A percentile compares a stretch with the other conserved stretches of the same genome.
Evolutionary conservation across 2,888 invertebrate species (phyloP).

Genomic region (Lepeophtheirus nordmannii): DNA sequence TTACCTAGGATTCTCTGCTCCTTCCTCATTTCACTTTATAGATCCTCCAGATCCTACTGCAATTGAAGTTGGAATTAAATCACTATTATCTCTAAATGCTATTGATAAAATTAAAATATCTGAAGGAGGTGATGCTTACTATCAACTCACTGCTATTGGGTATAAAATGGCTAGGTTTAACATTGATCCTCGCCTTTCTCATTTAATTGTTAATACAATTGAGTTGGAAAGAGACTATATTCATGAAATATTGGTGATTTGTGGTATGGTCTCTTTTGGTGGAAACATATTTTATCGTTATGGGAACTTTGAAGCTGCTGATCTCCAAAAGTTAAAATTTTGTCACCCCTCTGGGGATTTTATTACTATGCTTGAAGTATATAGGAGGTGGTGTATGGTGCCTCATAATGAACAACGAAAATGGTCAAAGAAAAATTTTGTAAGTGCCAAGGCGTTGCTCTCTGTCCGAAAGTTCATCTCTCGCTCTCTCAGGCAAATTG

Average conservation of each 20-base stretch:
- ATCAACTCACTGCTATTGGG: neutral
- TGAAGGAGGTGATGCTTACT: neutral
- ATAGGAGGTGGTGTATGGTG: neutral
- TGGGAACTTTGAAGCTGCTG: neutral
- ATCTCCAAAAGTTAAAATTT: neutral
- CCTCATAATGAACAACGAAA: neutral
- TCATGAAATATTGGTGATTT: neutral
- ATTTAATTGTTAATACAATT: neutral
- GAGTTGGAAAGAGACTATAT: neutral
- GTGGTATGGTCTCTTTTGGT: neutral
- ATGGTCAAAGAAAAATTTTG: neutral
- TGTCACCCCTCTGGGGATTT: constrained; percentile 2
- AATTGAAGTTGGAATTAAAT: neutral
- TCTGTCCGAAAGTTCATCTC: neutral
- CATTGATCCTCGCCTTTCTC: neutral
- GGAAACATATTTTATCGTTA: neutral
- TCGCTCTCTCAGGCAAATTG: neutral
- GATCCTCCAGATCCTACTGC: neutral
- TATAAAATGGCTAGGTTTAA: neutral
- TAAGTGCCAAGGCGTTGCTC: neutral
- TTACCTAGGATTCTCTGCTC: neutral
- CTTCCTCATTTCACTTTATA: neutral
- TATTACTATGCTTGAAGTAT: neutral
- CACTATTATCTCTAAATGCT: neutral
- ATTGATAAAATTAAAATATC: neutral